Conservation (phyloP, 2,888 invertebrate species). For the Drosophila longiperda region DNA sequence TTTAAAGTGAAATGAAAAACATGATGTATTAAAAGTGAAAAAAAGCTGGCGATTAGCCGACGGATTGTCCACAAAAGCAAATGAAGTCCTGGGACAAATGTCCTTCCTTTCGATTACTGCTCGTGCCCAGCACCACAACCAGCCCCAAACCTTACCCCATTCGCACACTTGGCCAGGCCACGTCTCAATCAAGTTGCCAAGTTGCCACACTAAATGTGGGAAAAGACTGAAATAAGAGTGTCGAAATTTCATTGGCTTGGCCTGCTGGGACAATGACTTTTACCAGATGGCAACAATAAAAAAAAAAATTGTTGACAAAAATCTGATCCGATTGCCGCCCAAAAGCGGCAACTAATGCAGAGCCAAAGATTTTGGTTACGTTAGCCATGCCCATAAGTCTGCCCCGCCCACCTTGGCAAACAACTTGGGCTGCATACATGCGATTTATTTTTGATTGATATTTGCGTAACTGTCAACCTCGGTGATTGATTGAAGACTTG, state of each 20-base stretch:
- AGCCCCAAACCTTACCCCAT: neutral
- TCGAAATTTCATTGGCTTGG: constrained; percentile 28
- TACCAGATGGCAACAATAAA: constrained; percentile 31
- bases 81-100: constrained; percentile 46
- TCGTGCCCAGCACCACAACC: constrained; percentile 33
- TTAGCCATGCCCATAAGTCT: constrained; percentile 29
- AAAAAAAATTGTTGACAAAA: constrained; percentile 3
- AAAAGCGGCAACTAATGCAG: constrained; percentile 46
- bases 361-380: constrained; percentile 52
- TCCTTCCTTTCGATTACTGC: constrained; percentile 29
- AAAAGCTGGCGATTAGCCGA: constrained; percentile 7
- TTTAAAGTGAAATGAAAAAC: neutral
- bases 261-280: constrained; percentile 39
- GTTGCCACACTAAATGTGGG: constrained; percentile 52
- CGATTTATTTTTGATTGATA: constrained; percentile 80
- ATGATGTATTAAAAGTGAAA: neutral
- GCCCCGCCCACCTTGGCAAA: constrained; percentile 70
- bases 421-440: constrained; percentile 72
- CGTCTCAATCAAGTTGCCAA: constrained; percentile 54
- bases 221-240: constrained; percentile 34
- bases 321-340: constrained; percentile 31
- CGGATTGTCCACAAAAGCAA: constrained; percentile 5
- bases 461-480: constrained; percentile 78
- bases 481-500: constrained; percentile 77
- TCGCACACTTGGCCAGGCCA: constrained; percentile 1